These are phyloP conservation scores for Amblyornis subalaris DNA, from an alignment of 2,113 vertebrate genomes.

Conservation along the genomic window DNA sequence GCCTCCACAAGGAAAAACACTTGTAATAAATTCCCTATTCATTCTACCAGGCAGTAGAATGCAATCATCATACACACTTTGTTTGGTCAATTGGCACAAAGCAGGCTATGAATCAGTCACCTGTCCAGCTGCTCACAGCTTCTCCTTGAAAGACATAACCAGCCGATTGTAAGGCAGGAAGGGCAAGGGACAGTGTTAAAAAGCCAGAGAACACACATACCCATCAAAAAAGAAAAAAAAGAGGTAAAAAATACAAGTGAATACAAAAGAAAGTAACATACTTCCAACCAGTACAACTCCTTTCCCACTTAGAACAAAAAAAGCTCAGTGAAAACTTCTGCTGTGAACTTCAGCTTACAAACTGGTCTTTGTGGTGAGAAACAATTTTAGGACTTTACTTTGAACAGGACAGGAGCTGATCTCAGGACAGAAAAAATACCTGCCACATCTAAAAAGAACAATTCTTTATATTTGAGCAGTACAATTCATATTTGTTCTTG, in stretches of 20 bases:
- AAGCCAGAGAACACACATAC: background rate
- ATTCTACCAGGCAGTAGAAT: background rate
- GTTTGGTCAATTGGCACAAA: background rate
- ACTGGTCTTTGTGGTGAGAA: background rate
- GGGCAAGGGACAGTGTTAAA: background rate
- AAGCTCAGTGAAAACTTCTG: background rate
- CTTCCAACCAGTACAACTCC: background rate
- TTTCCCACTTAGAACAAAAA: background rate
- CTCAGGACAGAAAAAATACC: background rate
- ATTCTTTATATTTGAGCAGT: background rate
- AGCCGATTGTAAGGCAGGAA: background rate
- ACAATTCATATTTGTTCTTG: background rate
- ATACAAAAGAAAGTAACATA: background rate
- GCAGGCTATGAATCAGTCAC: background rate
- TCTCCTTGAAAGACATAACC: background rate
- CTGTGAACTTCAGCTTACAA: background rate
- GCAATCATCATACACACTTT: background rate
- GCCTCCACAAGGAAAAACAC: background rate
- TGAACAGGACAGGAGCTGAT: background rate
- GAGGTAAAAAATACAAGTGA: background rate
- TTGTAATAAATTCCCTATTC: background rate
- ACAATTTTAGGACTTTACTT: background rate
- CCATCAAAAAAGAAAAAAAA: background rate
- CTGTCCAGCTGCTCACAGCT: background rate
- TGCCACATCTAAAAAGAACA: background rate